Evolutionary conservation across 2,113 vertebrate genomes (phyloP).

Genomic region (Colossoma macropomum): DNA sequence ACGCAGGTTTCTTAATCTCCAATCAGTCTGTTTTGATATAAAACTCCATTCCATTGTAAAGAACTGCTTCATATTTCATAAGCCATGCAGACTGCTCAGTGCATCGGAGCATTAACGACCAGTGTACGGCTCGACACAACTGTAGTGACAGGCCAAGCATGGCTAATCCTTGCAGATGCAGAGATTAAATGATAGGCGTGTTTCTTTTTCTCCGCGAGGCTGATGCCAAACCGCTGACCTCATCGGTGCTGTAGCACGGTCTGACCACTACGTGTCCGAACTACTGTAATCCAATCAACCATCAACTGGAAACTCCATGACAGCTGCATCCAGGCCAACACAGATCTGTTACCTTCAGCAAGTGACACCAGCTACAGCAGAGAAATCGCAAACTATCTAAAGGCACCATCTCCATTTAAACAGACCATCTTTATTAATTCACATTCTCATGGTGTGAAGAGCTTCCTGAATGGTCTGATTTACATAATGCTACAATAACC

Average conservation of each 20-base stretch:
- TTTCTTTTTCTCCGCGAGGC: not conserved
- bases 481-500: not conserved
- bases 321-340: slow-evolving; percentile 24
- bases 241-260: slow-evolving; percentile 2
- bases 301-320: slow-evolving; percentile 11
- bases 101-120: slow-evolving; percentile 2
- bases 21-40: not conserved
- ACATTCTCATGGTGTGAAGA: not conserved
- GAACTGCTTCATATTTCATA: not conserved
- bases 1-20: too few species aligned
- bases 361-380: not conserved
- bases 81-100: not conserved
- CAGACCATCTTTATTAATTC: not conserved
- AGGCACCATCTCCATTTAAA: not conserved
- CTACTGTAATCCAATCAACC: slow-evolving; percentile 43
- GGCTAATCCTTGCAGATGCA: slow-evolving; percentile 7
- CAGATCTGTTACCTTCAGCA: slow-evolving; percentile 32
- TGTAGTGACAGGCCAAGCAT: slow-evolving; percentile 15
- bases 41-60: not conserved
- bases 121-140: slow-evolving; percentile 6
- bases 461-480: too few species aligned
- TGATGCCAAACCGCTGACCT: slow-evolving; percentile 1
- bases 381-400: not conserved
- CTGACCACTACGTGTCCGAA: slow-evolving; percentile 16
- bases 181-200: slow-evolving; percentile 19